Evolutionary conservation across 2,888 invertebrate species (phyloP).

Genomic region (Drosophila picticornis): DNA sequence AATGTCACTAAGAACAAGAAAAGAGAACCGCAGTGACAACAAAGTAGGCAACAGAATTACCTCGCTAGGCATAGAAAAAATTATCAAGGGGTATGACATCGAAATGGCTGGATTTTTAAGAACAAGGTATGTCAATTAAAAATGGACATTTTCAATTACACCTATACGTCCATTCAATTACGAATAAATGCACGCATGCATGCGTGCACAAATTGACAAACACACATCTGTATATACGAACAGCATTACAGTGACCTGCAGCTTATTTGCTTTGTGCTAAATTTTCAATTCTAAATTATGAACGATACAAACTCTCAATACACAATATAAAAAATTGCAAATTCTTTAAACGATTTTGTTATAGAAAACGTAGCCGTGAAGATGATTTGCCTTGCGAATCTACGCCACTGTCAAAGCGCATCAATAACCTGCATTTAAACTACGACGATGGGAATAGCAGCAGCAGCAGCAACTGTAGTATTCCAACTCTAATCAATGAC

Average conservation of each 20-base stretch:
- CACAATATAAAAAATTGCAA: neutral
- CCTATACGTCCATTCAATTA: conserved; percentile 3
- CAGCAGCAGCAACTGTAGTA: conserved; percentile 68
- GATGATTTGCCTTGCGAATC: conserved; percentile 91
- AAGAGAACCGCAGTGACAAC: conserved; percentile 46
- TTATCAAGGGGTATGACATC: conserved; percentile 32
- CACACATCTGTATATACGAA: conserved; percentile 17
- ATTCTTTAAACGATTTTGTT: conserved; percentile 1
- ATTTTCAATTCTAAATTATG: conserved; percentile 2
- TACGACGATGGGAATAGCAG: conserved; percentile 72
- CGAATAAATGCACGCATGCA: conserved; percentile 24
- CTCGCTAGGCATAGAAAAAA: conserved; percentile 5
- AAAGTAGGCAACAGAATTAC: conserved; percentile 34
- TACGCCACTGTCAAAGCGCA: conserved; percentile 94
- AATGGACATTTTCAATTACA: neutral
- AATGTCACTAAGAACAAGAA: conserved; percentile 44
- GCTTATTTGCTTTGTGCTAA: conserved; percentile 22
- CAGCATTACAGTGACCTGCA: conserved; percentile 47
- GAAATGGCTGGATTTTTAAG: conserved; percentile 79
- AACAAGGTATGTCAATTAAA: conserved; percentile 67
- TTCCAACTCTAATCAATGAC: conserved; percentile 60
- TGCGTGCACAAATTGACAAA: conserved; percentile 27
- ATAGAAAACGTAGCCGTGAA: conserved; percentile 92
- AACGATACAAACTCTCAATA: neutral
- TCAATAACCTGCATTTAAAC: conserved; percentile 94